A percentile compares a stretch with the other conserved stretches of the same genome.
phyloP scores from a whole-genome alignment of 2,888 invertebrate species.

The Heliconius ismenius region DNA sequence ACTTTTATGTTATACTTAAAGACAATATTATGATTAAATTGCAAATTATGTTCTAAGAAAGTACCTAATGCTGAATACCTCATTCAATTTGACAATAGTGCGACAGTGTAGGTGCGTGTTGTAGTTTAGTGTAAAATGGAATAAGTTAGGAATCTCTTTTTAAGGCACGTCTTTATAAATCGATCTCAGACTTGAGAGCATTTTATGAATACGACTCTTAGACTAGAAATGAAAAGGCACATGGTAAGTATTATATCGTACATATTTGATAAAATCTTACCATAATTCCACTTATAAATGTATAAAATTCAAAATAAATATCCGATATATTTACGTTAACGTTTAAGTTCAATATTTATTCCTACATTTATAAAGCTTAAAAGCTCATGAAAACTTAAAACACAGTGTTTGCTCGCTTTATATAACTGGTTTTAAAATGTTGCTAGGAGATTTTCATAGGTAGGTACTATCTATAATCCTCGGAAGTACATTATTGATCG shows the following conservation, averaged over 20 bases:
- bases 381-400: not conserved
- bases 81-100: too few species aligned
- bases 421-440: constrained; percentile 7
- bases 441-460: constrained; percentile 6
- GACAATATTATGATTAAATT: constrained; percentile 1
- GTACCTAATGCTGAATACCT: not conserved
- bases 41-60: not conserved
- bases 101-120: too few species aligned
- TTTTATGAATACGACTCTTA: too few species aligned
- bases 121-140: too few species aligned
- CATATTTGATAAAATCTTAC: not conserved
- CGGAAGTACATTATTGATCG: constrained; percentile 29
- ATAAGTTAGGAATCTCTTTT: too few species aligned
- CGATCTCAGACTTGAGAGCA: too few species aligned
- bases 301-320: not conserved
- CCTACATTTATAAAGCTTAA: not conserved
- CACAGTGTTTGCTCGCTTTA: constrained; percentile 5
- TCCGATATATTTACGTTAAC: not conserved
- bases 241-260: not conserved
- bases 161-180: too few species aligned
- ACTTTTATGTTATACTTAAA: not conserved
- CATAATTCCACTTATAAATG: not conserved
- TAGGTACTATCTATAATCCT: constrained; percentile 29
- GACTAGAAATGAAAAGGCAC: too few species aligned
- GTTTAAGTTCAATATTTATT: constrained; percentile 12